Percentiles rank a stretch among this genome's conserved stretches.
These are phyloP conservation scores for Galemys pyrenaicus DNA, from an alignment of 2,113 vertebrate genomes.

Conservation along the genomic window DNA sequence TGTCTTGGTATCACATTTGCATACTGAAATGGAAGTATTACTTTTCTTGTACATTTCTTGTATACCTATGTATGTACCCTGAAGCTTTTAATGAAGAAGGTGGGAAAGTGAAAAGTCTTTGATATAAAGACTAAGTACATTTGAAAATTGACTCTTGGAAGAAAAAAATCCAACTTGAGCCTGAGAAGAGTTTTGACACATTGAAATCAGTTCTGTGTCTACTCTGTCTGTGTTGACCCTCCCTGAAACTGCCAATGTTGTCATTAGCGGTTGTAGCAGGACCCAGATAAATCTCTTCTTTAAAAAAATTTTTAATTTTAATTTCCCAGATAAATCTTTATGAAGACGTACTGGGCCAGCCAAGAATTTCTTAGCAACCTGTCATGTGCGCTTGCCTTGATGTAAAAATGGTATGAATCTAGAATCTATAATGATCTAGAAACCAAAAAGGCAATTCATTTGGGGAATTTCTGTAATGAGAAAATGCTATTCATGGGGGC, in stretches of 20 bases:
- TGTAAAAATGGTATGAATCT: too few relatives aligned
- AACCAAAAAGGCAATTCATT: slow-evolving; percentile 21
- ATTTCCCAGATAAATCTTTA: neutral
- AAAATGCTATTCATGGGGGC: neutral
- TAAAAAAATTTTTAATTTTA: too few relatives aligned
- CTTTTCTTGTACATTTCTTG: neutral
- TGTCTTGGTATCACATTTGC: neutral
- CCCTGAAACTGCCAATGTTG: neutral
- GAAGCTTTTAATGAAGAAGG: neutral
- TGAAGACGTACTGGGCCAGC: neutral
- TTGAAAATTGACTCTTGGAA: neutral
- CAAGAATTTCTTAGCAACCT: slow-evolving; percentile 7
- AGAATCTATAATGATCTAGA: too few relatives aligned
- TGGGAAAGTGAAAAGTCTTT: neutral
- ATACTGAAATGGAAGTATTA: neutral
- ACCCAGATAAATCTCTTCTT: neutral
- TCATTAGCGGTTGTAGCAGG: neutral
- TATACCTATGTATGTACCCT: neutral
- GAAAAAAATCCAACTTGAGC: neutral
- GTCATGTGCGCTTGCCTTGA: neutral
- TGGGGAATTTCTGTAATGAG: slow-evolving; percentile 7
- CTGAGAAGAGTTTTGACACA: neutral
- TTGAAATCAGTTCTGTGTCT: neutral
- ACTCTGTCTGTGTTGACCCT: slow-evolving; percentile 3
- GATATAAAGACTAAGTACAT: neutral